Percentiles rank a stretch among this genome's conserved stretches.
Conservation (phyloP, 2,888 invertebrate genomes). For the Hydrotaea diabolus region DNA sequence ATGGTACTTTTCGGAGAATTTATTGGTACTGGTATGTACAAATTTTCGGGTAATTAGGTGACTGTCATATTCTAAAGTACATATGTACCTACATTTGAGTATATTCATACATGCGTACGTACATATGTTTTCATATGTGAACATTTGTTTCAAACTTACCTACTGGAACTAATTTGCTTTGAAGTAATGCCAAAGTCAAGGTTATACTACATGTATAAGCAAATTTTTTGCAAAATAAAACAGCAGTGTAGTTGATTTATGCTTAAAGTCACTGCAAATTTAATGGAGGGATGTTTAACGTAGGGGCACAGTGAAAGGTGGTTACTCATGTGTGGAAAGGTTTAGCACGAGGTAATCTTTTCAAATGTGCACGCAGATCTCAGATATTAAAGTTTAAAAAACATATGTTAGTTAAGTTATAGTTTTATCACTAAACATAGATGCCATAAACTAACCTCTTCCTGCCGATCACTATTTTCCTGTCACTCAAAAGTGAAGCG, state of each 20-base stretch:
- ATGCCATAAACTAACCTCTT: too few relatives aligned
- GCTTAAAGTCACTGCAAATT: background rate
- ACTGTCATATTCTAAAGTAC: background rate
- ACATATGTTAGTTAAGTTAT: too few relatives aligned
- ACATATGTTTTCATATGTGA: too few relatives aligned
- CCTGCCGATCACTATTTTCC: too few relatives aligned
- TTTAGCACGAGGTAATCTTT: too few relatives aligned
- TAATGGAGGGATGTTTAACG: background rate
- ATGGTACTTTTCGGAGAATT: background rate
- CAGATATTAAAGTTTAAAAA: too few relatives aligned
- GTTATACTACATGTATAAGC: background rate
- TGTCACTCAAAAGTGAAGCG: too few relatives aligned
- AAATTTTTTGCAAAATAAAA: background rate
- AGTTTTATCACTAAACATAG: too few relatives aligned
- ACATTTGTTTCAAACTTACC: background rate
- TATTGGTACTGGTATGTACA: background rate
- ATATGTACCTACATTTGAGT: background rate
- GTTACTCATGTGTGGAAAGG: background rate
- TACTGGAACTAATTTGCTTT: conserved; percentile 19
- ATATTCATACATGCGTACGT: background rate
- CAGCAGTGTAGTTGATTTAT: background rate
- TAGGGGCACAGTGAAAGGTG: background rate
- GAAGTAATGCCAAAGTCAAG: conserved; percentile 14
- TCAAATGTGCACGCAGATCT: too few relatives aligned
- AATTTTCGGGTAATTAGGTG: background rate